phyloP scores from a whole-genome alignment of 2,797 vertebrate species.

The Pipistrellus kuhlii region DNA sequence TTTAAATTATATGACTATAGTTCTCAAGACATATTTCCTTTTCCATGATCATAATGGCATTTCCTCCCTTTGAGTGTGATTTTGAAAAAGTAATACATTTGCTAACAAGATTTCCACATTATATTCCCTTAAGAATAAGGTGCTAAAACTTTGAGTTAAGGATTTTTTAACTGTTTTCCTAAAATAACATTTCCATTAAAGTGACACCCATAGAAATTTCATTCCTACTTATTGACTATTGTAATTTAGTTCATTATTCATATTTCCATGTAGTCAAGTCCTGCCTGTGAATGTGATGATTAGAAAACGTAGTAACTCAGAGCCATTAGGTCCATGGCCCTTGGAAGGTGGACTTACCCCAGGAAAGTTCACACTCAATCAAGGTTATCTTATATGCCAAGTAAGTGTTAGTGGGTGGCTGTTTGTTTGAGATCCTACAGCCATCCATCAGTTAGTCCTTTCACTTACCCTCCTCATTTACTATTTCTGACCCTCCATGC shows the following conservation, averaged over 20 bases:
- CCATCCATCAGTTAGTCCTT: neutral
- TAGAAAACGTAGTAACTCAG: neutral
- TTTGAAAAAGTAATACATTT: conserved; percentile 1
- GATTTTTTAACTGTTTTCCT: neutral
- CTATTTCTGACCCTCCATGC: neutral
- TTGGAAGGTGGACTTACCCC: neutral
- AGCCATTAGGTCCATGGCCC: neutral
- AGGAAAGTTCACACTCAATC: neutral
- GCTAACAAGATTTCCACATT: neutral
- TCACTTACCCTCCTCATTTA: neutral
- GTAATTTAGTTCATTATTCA: neutral
- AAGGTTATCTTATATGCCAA: neutral
- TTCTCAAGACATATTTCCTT: neutral
- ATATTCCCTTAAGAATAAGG: neutral
- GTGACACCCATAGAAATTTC: neutral
- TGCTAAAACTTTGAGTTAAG: neutral
- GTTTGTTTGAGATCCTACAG: neutral
- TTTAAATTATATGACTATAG: neutral
- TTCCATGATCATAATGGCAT: neutral
- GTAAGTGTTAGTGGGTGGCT: neutral
- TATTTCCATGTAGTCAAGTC: neutral
- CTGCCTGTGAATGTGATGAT: neutral
- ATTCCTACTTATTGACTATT: neutral
- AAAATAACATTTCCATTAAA: conserved; percentile 35
- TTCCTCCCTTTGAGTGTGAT: neutral